phyloP scores from a whole-genome alignment of 1,140 invertebrate species.

The Calliphora vicina region DNA sequence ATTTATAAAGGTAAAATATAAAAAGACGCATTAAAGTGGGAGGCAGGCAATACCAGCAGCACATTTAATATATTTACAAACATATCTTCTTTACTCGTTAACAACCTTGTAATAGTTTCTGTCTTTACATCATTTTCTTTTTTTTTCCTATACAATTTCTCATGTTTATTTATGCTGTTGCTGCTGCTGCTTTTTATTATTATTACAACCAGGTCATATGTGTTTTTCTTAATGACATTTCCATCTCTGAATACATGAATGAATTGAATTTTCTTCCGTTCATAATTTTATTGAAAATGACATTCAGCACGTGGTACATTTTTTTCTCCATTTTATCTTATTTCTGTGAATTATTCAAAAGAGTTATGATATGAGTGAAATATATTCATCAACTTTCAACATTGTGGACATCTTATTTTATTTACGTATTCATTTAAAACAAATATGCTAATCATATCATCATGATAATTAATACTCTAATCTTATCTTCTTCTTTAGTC shows the following conservation, averaged over 20 bases:
- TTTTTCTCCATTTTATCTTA: not conserved
- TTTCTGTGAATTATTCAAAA: no score
- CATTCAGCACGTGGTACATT: not conserved
- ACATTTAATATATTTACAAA: not conserved
- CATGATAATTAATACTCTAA: not conserved
- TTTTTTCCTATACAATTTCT: not conserved
- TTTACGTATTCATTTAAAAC: not conserved
- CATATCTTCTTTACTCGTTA: not conserved
- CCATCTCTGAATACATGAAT: not conserved
- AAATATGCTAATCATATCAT: not conserved
- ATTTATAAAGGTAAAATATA: no score
- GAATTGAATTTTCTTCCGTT: not conserved
- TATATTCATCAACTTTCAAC: no score
- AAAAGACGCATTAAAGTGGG: not conserved
- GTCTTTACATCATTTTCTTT: not conserved
- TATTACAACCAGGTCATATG: not conserved
- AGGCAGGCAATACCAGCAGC: not conserved
- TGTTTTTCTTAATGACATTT: not conserved
- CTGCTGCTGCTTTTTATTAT: no score
- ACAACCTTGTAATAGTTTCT: constrained; percentile 12
- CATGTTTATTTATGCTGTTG: not conserved
- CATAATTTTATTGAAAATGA: not conserved
- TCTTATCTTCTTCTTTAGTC: not conserved
- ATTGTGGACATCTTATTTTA: not conserved
- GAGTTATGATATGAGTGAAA: no score